Evolutionary conservation across 2,797 vertebrate genomes (phyloP).

Genomic region (Sebastes taczanowskii): DNA sequence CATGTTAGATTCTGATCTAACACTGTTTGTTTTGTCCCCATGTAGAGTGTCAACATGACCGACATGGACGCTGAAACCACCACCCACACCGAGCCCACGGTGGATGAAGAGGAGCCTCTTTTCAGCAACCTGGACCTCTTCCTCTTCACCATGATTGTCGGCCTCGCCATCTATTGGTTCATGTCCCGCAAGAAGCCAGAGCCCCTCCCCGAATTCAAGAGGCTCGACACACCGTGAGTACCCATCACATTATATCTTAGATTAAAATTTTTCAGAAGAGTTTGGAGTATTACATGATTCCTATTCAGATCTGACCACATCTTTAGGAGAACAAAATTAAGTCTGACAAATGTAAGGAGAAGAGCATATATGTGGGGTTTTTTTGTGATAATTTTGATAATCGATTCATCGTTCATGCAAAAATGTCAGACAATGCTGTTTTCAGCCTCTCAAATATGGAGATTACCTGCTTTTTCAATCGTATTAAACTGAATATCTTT

Average conservation of each 20-base stretch:
- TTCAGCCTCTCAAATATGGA: too few species aligned
- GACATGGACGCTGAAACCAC: constrained; percentile 73
- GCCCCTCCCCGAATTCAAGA: constrained; percentile 90
- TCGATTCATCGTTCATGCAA: too few species aligned
- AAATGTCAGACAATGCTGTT: too few species aligned
- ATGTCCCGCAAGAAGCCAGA: constrained; percentile 93
- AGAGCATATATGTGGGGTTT: not conserved
- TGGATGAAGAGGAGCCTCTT: constrained; percentile 80
- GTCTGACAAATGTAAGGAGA: not conserved
- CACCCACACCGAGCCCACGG: constrained; percentile 42
- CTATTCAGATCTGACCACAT: not conserved
- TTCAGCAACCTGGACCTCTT: constrained; percentile 90
- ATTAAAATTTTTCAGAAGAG: not conserved
- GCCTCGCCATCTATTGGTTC: constrained; percentile 91
- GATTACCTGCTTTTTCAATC: too few species aligned
- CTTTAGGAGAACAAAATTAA: not conserved
- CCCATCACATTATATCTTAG: not conserved
- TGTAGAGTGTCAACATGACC: constrained; percentile 71
- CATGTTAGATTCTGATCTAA: not conserved
- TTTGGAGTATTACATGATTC: not conserved
- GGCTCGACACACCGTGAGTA: constrained; percentile 85
- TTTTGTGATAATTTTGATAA: too few species aligned
- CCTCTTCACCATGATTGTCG: constrained; percentile 88
- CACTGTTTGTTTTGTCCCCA: not conserved
- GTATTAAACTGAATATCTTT: too few species aligned